Evolutionary conservation across 2,113 vertebrate genomes (phyloP).

Genomic region (Bungarus multicinctus): DNA sequence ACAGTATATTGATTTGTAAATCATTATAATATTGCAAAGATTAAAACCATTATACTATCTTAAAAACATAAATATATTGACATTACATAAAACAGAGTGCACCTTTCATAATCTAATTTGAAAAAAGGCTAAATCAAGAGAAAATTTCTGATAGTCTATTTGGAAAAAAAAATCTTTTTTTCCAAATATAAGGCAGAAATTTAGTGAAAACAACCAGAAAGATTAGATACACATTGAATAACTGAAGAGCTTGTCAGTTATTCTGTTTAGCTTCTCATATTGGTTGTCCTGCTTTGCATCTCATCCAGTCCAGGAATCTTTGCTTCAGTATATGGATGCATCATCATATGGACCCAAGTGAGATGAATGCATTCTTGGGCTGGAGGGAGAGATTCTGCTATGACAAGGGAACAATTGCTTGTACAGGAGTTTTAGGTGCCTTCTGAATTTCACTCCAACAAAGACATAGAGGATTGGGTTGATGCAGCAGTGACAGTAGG

Average conservation of each 20-base stretch:
- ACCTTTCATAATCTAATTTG: not conserved
- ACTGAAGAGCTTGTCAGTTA: not conserved
- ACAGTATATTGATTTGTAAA: not conserved
- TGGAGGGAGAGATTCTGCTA: not conserved
- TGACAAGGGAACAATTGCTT: conserved; percentile 25
- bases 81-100: not conserved
- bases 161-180: not conserved
- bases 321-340: conserved; percentile 61
- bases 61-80: not conserved
- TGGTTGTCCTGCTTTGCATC: not conserved
- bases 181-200: not conserved
- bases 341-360: conserved; percentile 55
- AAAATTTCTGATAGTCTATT: not conserved
- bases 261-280: not conserved
- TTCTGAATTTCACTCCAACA: conserved; percentile 88
- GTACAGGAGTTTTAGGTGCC: conserved; percentile 75
- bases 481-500: conserved; percentile 90
- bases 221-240: not conserved
- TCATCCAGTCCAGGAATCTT: not conserved
- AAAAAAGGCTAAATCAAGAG: not conserved
- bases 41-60: not conserved
- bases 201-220: not conserved
- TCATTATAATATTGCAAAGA: not conserved
- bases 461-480: conserved; percentile 93
- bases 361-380: not conserved